A percentile compares a stretch with the other conserved stretches of the same genome.
phyloP scores from a whole-genome alignment of 2,113 vertebrate genomes.

The Sapajus apella region DNA sequence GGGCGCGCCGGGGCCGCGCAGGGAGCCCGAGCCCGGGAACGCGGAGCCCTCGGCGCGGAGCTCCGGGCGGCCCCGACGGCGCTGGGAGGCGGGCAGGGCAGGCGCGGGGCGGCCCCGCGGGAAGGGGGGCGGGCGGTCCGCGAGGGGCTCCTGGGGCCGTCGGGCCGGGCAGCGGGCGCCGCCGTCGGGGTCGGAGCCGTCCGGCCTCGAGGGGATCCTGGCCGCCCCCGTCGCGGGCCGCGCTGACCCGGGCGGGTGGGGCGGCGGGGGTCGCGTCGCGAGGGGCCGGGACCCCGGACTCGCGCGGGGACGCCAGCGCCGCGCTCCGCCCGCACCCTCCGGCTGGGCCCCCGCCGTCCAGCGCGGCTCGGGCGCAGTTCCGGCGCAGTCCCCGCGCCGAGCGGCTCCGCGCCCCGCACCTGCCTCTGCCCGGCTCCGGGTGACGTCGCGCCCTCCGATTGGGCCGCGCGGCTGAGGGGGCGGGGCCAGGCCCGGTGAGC shows the following conservation, averaged over 20 bases:
- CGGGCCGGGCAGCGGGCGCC: not conserved
- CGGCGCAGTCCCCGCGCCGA: slow-evolving; percentile 75
- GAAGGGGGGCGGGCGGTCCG: accelerated
- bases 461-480: not conserved
- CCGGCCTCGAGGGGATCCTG: not conserved
- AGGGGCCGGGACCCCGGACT: not conserved
- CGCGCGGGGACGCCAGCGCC: not conserved
- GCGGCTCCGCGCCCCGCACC: slow-evolving; percentile 74
- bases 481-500: slow-evolving; percentile 62
- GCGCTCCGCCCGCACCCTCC: slow-evolving; percentile 39
- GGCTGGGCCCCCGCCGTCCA: slow-evolving; percentile 49
- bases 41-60: not conserved
- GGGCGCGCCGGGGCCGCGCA: slow-evolving; percentile 44
- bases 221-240: not conserved
- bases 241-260: not conserved
- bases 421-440: slow-evolving; percentile 75
- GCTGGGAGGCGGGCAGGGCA: not conserved
- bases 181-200: slow-evolving; percentile 2
- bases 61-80: slow-evolving; percentile 17
- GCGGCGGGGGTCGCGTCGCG: too few relatives aligned
- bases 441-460: slow-evolving; percentile 34
- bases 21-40: not conserved
- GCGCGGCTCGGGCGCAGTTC: slow-evolving; percentile 74
- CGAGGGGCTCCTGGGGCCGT: not conserved
- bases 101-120: not conserved